Base-by-base conservation (phyloP, 2,797 vertebrate genomes). In the Botia almorhae region DNA sequence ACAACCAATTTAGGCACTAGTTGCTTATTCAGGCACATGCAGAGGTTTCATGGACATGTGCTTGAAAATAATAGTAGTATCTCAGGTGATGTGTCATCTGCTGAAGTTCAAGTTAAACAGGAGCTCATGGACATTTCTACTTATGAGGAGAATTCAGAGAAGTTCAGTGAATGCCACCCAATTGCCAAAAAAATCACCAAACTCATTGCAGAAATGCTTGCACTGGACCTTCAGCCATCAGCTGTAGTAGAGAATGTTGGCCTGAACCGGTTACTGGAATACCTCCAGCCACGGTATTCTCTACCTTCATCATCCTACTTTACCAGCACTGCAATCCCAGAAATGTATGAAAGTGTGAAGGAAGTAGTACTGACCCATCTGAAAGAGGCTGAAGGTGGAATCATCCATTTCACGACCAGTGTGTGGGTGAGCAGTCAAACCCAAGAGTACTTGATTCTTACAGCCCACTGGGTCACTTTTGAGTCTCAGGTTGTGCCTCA, bases 141-240 rank as follows among this genome's bases (percentile, higher is more conserved):
- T 83, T 95, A 93, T 80, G 92, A 94, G n/a, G 93, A 95, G 89
- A 92, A 85, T 86, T 88, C 80, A 81, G 95, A 96, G 78, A 96
- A 93, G 89, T 95, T 97, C 83, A 95, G 95, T 81, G 96, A 98
- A 86, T 93, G 94, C 91, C 96, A 98, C 91, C 96, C 96, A 81
- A 95, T 96, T 95, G 96, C 97, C 96, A 97, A 97, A 96, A 98
- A 96, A 93, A 97, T 99, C 83, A 99, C 97, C 81, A 96, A 95
- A 94, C 96, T 99, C 87, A 87, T 99, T 55, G 96, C 97, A 0
- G 98, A 99, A 94, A 98, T 99, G 97, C 96, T 99, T 91, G 96
- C 97, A 94, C 95, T 99, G 91, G 97, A 98, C 93, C 97, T 99
- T 88, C 97, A 98, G 95, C 98, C 97, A 89, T 98, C 97, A 87